These are phyloP conservation scores for Argya squamiceps DNA, from an alignment of 2,797 vertebrate species.

Conservation along the genomic window DNA sequence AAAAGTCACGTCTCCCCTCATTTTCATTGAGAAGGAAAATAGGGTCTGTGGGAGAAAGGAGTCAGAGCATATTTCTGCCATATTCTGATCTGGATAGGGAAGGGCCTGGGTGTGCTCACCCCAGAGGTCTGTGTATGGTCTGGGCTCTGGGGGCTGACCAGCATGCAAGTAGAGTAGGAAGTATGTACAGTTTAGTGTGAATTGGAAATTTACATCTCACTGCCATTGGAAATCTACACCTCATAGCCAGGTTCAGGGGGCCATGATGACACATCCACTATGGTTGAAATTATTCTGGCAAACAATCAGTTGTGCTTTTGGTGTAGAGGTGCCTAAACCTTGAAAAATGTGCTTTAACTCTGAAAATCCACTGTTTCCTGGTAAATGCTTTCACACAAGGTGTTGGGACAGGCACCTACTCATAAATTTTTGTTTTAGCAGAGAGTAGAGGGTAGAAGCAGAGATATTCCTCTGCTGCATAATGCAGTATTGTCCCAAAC, in stretches of 20 bases:
- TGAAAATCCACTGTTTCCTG: not conserved
- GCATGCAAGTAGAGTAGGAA: not conserved
- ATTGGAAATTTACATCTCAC: not conserved
- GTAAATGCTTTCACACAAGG: not conserved
- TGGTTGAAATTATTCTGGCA: not conserved
- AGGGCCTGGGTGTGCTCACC: not conserved
- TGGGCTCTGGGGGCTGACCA: not conserved
- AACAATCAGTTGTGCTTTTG: not conserved
- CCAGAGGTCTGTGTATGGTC: not conserved
- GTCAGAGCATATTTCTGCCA: not conserved
- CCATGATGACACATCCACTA: not conserved
- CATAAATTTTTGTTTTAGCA: not conserved
- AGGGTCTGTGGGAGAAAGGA: not conserved
- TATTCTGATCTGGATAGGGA: not conserved
- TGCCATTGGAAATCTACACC: not conserved
- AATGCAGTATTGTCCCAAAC: not conserved
- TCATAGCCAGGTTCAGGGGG: not conserved
- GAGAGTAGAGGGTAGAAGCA: not conserved
- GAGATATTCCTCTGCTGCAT: fast-evolving
- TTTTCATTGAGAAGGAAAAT: not conserved
- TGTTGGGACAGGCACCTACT: not conserved
- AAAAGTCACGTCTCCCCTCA: not conserved
- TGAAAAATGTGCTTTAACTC: not conserved
- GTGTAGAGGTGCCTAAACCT: not conserved
- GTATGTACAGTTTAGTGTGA: not conserved